Evolutionary conservation across 2,113 vertebrate genomes (phyloP), one percentile per base, ranked within the genome.

Genomic region (Pachypanchax playfairii): DNA sequence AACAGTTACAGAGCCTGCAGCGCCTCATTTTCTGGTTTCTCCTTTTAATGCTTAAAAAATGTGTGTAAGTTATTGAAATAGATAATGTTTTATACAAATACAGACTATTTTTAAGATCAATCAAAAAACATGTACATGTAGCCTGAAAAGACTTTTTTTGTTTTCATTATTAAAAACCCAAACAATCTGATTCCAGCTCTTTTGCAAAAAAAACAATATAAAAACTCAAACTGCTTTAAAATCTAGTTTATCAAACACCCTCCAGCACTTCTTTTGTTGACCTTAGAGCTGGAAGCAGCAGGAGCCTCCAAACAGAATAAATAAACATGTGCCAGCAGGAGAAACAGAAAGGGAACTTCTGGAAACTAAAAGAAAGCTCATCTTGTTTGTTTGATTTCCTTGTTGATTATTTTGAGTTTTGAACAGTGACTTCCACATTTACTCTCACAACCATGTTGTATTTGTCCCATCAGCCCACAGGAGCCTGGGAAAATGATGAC

Each of bases 401-500:
- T 46, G 14, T 48, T 41, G 33, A 56, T 77, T 51, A 66, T 24
- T 53, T 25, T 71, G 50, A 14, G 62, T 66, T 48, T 60, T 42
- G 36, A 55, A 33, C 46, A 42, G 55, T 50, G 17, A 74, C 69
- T 78, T 82, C 77, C 80, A 56, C 60, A 66, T 70, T 44, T 78
- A 59, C 63, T 82, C 61, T 85, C 79, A 67, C 26, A 57, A 57
- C 8, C 14, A 59, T 73, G 64, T 60, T 17, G 51, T 56, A 35
- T 67, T 64, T 70, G 77, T 84, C 75, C 76, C 87, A 84, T 74
- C 59, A 51, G n/a, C 54, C 72, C 29, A 18, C 63, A 24, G 68
- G 80, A 75, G 73, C 75, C 65, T 87, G 84, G 83, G 84, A 88
- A 89, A 74, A 42, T 41, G 44, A 29, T 85, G 85, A 87, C 80